phyloP scores from a whole-genome alignment of 2,797 vertebrate species.

The Galagoides demidoff region DNA sequence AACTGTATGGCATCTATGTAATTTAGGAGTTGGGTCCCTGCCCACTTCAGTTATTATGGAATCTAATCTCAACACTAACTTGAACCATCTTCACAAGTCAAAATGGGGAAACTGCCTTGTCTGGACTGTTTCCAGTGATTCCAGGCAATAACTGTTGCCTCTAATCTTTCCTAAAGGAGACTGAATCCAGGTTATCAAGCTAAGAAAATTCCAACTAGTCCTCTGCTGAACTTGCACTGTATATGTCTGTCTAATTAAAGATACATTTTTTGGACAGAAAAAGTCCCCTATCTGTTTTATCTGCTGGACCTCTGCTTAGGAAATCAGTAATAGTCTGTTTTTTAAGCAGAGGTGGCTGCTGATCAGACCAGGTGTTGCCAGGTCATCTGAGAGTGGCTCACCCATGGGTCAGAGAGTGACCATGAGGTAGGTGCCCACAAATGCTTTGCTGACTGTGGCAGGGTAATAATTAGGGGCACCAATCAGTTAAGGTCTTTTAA shows the following conservation, averaged over 20 bases:
- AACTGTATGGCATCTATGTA: not conserved
- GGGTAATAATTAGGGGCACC: not conserved
- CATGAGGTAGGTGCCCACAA: not conserved
- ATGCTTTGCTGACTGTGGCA: not conserved
- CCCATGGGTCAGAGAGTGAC: not conserved
- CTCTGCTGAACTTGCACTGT: not conserved
- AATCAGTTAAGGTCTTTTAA: not conserved
- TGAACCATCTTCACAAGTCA: slow-evolving; percentile 28
- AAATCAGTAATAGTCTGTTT: not conserved
- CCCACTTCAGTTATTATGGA: not conserved
- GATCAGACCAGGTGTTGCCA: not conserved
- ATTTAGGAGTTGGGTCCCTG: not conserved
- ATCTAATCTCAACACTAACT: not conserved
- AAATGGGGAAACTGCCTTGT: not conserved
- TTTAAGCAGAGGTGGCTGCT: not conserved
- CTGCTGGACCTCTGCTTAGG: not conserved
- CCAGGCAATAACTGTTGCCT: not conserved
- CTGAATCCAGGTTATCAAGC: not conserved
- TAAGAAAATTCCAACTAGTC: not conserved
- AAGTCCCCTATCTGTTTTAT: not conserved
- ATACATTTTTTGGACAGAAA: not conserved
- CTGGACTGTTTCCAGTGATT: not conserved
- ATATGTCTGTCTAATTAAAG: not conserved
- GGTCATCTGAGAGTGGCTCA: not conserved
- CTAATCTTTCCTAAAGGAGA: not conserved